Evolutionary conservation across 2,113 vertebrate genomes (phyloP), one percentile per base, ranked within the genome.

Genomic region (Thomomys bottae): DNA sequence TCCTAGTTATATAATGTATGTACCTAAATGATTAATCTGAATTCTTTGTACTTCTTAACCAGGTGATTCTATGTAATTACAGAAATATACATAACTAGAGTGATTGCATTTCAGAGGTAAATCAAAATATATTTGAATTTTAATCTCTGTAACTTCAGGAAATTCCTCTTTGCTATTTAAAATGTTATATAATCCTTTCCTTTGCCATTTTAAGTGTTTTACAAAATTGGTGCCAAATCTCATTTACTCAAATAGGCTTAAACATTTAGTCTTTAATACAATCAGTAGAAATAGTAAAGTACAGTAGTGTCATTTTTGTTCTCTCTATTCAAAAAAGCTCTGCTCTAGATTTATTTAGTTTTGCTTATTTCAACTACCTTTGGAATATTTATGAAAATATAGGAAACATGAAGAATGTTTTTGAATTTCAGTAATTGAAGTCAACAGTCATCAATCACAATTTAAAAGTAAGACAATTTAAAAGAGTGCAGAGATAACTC

Each of bases 181-280:
- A 73, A 36, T 32, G 57, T 71, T 57, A 45, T 11, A n/a, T 61
- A 24, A 24, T 40, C 61, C 61, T 30, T 38, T 64, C 63, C 38
- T 32, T 49, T 64, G 28, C 67, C 57, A 12, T 30, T 72, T 83
- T 32, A 91, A 88, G 57, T 66, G 70, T 78, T 84, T 83, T 82
- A 77, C 2, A 71, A 64, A 87, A 57, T 76, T 88, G 30, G 67
- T 30, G 32, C 36, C 57, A 88, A 88, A 88, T 67, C 59, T 88
- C 66, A 68, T 49, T 83, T 45, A 61, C 84, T 72, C 30, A 67
- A 73, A 26, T 84, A 79, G 67, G 5, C 17, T 79, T 91, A 61
- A 64, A 73, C 64, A 54, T 42, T 77, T 70, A 76, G 77, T 77
- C 30, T 87, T 77, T 72, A 71, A 24, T 42, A 72, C 28, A 77